These are phyloP conservation scores for Andinoacara biseriatus DNA, from an alignment of 2,113 vertebrate genomes.

Conservation along the genomic window DNA sequence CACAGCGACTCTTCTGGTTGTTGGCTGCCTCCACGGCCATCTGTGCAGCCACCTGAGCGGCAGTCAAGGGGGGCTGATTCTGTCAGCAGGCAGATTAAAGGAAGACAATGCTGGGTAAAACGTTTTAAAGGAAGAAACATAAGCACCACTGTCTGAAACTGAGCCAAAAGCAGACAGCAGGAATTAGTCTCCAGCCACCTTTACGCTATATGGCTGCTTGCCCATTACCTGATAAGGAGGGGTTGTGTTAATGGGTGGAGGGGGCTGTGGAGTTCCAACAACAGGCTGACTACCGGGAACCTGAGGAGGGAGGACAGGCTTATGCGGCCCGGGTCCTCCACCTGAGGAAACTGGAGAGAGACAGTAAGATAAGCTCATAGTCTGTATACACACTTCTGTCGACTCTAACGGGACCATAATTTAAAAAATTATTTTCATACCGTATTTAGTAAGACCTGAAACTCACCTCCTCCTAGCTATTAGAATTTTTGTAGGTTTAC, in stretches of 20 bases:
- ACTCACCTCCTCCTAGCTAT: too few relatives aligned
- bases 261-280: constrained; percentile 68
- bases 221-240: constrained; percentile 73
- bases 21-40: constrained; percentile 86
- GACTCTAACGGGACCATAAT: too few relatives aligned
- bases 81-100: constrained; percentile 54
- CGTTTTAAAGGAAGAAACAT: constrained; percentile 30
- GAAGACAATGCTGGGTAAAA: constrained; percentile 47
- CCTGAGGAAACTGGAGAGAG: constrained; percentile 74
- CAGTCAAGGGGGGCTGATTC: constrained; percentile 67
- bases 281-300: constrained; percentile 65
- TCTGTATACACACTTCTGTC: background rate
- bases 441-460: too few relatives aligned
- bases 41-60: constrained; percentile 87
- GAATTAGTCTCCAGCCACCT: constrained; percentile 37
- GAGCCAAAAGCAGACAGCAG: constrained; percentile 43
- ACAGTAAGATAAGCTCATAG: background rate
- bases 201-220: constrained; percentile 12
- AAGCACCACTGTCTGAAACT: constrained; percentile 20
- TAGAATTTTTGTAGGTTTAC: background rate
- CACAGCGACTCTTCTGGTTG: constrained; percentile 88
- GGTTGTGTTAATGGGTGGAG: constrained; percentile 68
- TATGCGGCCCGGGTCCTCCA: constrained; percentile 80
- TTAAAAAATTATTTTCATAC: too few relatives aligned
- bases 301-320: constrained; percentile 79